Conservation (phyloP, 2,113 vertebrate genomes). For the Lepisosteus oculatus region DNA sequence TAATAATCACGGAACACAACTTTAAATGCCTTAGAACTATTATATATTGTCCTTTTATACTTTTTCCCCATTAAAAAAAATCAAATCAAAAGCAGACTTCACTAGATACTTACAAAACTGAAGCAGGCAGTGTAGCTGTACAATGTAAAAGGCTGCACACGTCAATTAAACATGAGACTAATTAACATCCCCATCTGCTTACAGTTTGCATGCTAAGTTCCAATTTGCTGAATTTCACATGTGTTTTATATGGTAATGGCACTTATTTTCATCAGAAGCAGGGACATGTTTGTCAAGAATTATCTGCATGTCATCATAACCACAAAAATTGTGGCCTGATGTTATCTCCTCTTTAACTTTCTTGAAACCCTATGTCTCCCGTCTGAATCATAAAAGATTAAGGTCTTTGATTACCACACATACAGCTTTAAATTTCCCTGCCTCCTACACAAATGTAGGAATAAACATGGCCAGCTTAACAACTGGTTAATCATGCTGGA, state of each 20-base stretch:
- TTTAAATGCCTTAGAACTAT: conserved; percentile 33
- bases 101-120: conserved; percentile 45
- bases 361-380: conserved; percentile 55
- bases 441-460: conserved; percentile 58
- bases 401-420: conserved; percentile 67
- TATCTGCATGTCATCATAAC: conserved; percentile 74
- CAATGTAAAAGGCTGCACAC: conserved; percentile 55
- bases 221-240: conserved; percentile 71
- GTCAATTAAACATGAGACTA: conserved; percentile 64
- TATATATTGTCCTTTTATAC: conserved; percentile 42
- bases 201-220: conserved; percentile 68
- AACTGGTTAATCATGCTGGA: conserved; percentile 55
- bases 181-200: conserved; percentile 76
- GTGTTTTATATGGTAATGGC: conserved; percentile 59
- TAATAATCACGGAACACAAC: neutral
- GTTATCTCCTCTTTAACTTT: conserved; percentile 61
- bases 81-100: conserved; percentile 60
- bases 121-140: conserved; percentile 32
- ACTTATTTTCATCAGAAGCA: conserved; percentile 48
- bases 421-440: conserved; percentile 41
- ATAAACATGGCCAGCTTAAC: conserved; percentile 68
- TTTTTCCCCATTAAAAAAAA: conserved; percentile 50
- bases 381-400: conserved; percentile 61
- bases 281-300: conserved; percentile 55
- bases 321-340: conserved; percentile 68